Evolutionary conservation across 2,113 vertebrate genomes (phyloP), one percentile per base, ranked within the genome.

Genomic region (Pao palembangensis): DNA sequence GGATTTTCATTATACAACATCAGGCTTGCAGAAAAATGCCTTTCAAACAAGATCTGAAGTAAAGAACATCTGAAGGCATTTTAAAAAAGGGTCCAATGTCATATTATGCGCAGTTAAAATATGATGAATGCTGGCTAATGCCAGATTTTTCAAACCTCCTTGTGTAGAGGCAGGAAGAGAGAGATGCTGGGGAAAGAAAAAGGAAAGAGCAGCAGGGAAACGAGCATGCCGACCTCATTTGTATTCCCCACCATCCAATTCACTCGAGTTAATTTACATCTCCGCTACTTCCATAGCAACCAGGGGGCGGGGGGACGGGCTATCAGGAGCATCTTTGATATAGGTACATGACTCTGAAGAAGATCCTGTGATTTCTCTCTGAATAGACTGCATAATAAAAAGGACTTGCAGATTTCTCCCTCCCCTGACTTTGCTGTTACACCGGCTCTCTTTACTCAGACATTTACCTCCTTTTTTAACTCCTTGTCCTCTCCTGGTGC

Each of bases 221-320:
- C 76, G 75, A 90, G 83, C 84, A 71, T 88, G 86, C 78, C 73
- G 85, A 63, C 76, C 87, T 93, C 89, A 93, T 96, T 93, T 93
- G 91, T 93, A 96, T 95, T 95, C 93, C 90, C 85, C 92, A 83
- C 85, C 88, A 92, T 67, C 73, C 85, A 91, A 90, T 92, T 93
- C 90, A 87, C 90, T 92, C 88, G 89, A 93, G 91, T 91, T 94
- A 90, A 94, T 95, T 95, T 95, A 92, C 88, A 95, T 93, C 87
- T 85, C 87, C 83, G 57, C 79, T 92, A 91, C 90, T 85, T 88
- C 92, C 90, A 88, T 91, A 89, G 91, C 91, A 92, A 92, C 92
- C 93, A 93, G 86, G 89, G 92, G 92, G 84, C 86, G 89, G 92
- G 92, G 84, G 25, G 25, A 6, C 3, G 89, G 89, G 91, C 93